These are phyloP conservation scores for Oscheius sp. DNA, from an alignment of 2,888 invertebrate genomes.

Conservation along the genomic window DNA sequence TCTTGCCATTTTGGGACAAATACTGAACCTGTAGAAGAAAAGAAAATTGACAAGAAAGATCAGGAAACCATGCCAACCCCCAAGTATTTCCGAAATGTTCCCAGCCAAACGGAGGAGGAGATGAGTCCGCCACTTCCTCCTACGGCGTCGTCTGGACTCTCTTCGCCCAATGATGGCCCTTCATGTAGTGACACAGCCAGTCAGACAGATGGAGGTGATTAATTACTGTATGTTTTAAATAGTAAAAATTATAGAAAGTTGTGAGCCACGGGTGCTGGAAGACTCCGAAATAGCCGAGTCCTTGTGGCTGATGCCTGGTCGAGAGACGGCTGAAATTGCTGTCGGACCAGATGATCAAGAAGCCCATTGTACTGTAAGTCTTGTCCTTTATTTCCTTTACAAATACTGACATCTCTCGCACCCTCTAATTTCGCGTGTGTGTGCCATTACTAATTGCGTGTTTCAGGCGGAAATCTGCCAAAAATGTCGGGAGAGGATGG, in stretches of 20 bases:
- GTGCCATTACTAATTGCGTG: neutral
- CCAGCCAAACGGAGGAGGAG: slow-evolving; percentile 32
- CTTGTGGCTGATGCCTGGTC: slow-evolving; percentile 42
- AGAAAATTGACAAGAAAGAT: neutral
- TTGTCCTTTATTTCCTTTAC: neutral
- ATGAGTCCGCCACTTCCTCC: neutral
- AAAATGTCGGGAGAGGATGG: slow-evolving; percentile 41
- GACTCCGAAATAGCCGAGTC: slow-evolving; percentile 43
- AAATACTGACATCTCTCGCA: neutral
- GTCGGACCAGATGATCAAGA: slow-evolving; percentile 40
- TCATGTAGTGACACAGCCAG: slow-evolving; percentile 34
- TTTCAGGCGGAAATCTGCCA: slow-evolving; percentile 30
- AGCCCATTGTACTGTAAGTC: slow-evolving; percentile 5
- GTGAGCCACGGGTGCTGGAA: slow-evolving; percentile 40
- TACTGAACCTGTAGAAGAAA: slow-evolving; percentile 12
- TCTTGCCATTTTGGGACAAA: slow-evolving; percentile 26
- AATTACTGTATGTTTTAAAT: neutral
- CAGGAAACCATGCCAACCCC: slow-evolving; percentile 37
- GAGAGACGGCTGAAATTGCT: slow-evolving; percentile 36
- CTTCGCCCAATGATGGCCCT: slow-evolving; percentile 26
- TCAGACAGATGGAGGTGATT: slow-evolving; percentile 39
- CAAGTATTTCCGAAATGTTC: slow-evolving; percentile 30
- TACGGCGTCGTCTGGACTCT: slow-evolving; percentile 8
- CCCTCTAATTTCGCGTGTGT: neutral
- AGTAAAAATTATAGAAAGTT: slow-evolving; percentile 7